Percentiles rank a stretch among this genome's conserved stretches.
Conservation (phyloP, 2,113 vertebrate species). For the Mesocricetus auratus region DNA sequence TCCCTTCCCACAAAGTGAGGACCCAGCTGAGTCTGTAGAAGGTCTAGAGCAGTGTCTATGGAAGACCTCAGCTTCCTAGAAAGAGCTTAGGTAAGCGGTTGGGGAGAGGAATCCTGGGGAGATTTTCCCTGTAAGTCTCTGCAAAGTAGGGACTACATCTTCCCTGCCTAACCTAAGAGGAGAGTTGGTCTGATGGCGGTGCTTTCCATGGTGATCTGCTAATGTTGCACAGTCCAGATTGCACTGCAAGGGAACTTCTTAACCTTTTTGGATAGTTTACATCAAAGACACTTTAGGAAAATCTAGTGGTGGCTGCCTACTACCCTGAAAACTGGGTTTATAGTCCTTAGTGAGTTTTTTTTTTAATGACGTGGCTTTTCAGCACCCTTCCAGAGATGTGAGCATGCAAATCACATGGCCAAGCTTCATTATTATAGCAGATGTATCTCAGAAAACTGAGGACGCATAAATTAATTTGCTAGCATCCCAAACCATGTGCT, state of each 20-base stretch:
- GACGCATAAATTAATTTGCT: neutral
- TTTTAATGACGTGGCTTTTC: neutral
- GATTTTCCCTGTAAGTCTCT: neutral
- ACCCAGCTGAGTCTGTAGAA: neutral
- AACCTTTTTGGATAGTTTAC: neutral
- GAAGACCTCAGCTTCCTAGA: neutral
- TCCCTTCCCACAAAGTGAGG: neutral
- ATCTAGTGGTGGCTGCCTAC: neutral
- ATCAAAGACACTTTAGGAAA: neutral
- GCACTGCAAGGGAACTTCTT: neutral
- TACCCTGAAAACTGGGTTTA: neutral
- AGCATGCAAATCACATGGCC: neutral
- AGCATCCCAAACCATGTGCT: neutral
- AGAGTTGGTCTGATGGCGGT: neutral
- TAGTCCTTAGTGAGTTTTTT: neutral
- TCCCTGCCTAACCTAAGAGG: neutral
- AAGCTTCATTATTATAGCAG: neutral
- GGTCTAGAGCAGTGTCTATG: neutral
- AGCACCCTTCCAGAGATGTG: neutral
- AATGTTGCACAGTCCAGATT: neutral
- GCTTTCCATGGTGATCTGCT: neutral
- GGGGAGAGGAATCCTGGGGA: neutral
- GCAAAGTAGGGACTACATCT: neutral
- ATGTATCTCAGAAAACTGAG: neutral
- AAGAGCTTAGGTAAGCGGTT: neutral